Base-by-base conservation (phyloP, 2,113 vertebrate genomes). In the Kryptolebias marmoratus region DNA sequence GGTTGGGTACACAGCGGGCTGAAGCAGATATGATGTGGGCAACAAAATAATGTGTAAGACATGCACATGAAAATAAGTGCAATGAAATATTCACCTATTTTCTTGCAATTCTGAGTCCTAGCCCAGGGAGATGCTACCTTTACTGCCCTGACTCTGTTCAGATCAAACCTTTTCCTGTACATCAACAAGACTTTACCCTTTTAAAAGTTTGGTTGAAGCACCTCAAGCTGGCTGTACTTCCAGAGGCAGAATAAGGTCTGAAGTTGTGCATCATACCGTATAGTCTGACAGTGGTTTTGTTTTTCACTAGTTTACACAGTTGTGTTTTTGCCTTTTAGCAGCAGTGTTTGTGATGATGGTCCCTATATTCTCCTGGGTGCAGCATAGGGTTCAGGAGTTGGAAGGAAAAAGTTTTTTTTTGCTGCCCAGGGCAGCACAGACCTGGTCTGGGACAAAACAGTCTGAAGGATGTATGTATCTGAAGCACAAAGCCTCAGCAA, bases 381-480 rank as follows among this genome's bases (percentile, higher is more conserved):
- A 57, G 47, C 42, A 30, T 42, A 68, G 42, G 69, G 56, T 27
- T n/a, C 44, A 22, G 75, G 65, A 77, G 69, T 71, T 67, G 52
- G 74, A 73, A 30, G 39, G 44, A 72, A 31, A 58, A 68, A 76
- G 71, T 1, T 59, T 85, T 80, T 83, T 78, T 81, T 75, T 71
- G 52, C 57, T 36, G 48, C 10, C 2, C 14, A n/a, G 18, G 22
- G 12, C 53, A 18, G 55, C 62, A 61, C 62, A 60, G 75, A 80
- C 83, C 84, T 83, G 66, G 22, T 70, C 9, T 16, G 80, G 58
- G 14, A 53, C 48, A 52, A 48, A 27, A 50, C 66, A 42, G 56
- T 60, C 5, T 75, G 72, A 79, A 53, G 47, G 16, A 71, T 57
- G 42, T 57, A 30, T 65, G 47, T 65, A 22, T 31, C 16, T 1